A percentile compares a stretch with the other conserved stretches of the same genome.
Evolutionary conservation across 2,888 invertebrate species (phyloP).

Genomic region (Spilarctia lutea): DNA sequence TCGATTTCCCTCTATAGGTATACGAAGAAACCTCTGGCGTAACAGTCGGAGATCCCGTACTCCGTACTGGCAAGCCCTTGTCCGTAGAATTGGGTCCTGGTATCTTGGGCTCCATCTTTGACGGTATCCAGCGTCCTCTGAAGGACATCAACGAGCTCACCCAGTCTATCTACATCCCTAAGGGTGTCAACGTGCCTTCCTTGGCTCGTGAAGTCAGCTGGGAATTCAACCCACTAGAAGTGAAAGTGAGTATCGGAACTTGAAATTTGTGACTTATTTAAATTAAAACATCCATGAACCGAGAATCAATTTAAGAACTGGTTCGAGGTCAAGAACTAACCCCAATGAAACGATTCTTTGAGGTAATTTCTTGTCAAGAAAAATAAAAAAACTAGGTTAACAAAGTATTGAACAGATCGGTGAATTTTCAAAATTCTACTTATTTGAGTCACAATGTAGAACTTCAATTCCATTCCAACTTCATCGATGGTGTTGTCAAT

Average conservation of each 20-base stretch:
- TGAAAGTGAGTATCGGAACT: constrained; percentile 86
- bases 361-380: too few relatives aligned
- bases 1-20: constrained; percentile 82
- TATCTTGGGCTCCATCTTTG: constrained; percentile 99
- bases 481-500: not conserved
- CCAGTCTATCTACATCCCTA: constrained; percentile 99
- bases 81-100: constrained; percentile 99
- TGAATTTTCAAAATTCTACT: too few relatives aligned
- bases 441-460: too few relatives aligned
- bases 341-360: too few relatives aligned
- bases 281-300: too few relatives aligned
- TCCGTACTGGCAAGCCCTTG: constrained; percentile 99
- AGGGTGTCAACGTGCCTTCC: constrained; percentile 98
- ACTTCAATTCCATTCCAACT: too few relatives aligned
- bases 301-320: too few relatives aligned
- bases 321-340: too few relatives aligned
- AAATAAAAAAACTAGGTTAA: too few relatives aligned
- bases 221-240: constrained; percentile 96
- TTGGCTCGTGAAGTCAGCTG: constrained; percentile 93
- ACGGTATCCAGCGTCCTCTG: constrained; percentile 99
- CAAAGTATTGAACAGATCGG: too few relatives aligned
- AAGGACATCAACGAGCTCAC: constrained; percentile 98
- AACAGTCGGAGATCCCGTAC: constrained; percentile 99
- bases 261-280: too few relatives aligned
- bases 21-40: constrained; percentile 99